These are phyloP conservation scores for Sminthurides bifidus DNA, from an alignment of 1,140 invertebrate species.

Conservation along the genomic window DNA sequence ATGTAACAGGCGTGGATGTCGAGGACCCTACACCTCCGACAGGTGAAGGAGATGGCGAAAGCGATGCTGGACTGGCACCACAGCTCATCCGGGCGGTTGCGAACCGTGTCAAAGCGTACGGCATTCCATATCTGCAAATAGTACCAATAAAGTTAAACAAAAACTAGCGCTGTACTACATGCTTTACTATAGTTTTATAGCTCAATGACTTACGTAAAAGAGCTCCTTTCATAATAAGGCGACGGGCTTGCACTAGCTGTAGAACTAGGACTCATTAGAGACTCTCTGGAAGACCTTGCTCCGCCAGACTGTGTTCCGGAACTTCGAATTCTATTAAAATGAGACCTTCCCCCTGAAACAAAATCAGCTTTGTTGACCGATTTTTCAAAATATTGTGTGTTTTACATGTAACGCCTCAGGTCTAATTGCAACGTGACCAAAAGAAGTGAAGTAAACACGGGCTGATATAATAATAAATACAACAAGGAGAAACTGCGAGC, in stretches of 20 bases:
- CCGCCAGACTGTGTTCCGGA: slow-evolving; percentile 25
- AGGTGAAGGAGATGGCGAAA: slow-evolving; percentile 44
- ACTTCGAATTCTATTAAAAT: slow-evolving; percentile 5
- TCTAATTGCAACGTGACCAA: no score
- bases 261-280: slow-evolving; percentile 32
- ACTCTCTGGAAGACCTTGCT: slow-evolving; percentile 33
- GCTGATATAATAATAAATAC: no score
- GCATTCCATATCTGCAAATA: slow-evolving; percentile 27
- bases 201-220: slow-evolving; percentile 25
- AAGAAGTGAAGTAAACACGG: no score
- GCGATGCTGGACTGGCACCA: slow-evolving; percentile 28
- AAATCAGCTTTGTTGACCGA: no score
- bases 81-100: slow-evolving; percentile 30
- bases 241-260: slow-evolving; percentile 29
- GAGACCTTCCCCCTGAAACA: slow-evolving; percentile 5
- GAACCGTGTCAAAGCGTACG: slow-evolving; percentile 27
- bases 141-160: not conserved
- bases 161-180: not conserved
- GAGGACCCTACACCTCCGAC: slow-evolving; percentile 50
- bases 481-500: no score
- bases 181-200: not conserved
- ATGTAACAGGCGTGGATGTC: slow-evolving; percentile 44
- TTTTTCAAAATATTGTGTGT: no score
- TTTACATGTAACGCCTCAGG: no score
- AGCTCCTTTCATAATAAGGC: slow-evolving; percentile 28